Evolutionary conservation across 2,888 invertebrate genomes (phyloP).

Genomic region (Drosophila phalerata): DNA sequence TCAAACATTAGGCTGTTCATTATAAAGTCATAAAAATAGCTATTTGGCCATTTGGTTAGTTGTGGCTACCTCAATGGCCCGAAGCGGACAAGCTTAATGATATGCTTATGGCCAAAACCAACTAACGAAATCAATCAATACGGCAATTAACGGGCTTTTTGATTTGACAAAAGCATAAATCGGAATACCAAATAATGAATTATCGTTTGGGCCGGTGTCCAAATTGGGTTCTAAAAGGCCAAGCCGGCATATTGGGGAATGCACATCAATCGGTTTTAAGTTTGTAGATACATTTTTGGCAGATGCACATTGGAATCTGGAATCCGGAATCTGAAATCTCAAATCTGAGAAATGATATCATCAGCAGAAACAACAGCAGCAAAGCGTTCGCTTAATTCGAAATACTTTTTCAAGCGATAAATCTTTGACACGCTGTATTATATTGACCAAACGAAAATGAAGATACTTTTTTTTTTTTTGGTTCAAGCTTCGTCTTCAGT

Average conservation of each 20-base stretch:
- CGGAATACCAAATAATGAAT: conserved; percentile 44
- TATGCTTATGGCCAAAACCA: conserved; percentile 46
- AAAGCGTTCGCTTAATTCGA: conserved; percentile 53
- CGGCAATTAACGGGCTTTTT: conserved; percentile 61
- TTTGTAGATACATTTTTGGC: conserved; percentile 15
- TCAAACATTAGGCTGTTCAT: conserved; percentile 49
- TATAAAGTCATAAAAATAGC: conserved; percentile 52
- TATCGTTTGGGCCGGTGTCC: conserved; percentile 27
- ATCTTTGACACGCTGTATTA: conserved; percentile 60
- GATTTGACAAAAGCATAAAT: conserved; percentile 52
- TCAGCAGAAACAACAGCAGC: conserved; percentile 26
- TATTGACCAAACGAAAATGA: conserved; percentile 40
- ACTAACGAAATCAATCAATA: conserved; percentile 65
- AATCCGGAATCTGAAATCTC: conserved; percentile 11
- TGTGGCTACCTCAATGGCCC: conserved; percentile 34
- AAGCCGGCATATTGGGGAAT: conserved; percentile 14
- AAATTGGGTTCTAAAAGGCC: conserved; percentile 22
- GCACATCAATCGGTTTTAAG: conserved; percentile 24
- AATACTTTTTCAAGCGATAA: conserved; percentile 68
- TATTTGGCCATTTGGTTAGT: conserved; percentile 15
- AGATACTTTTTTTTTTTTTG: conserved; percentile 52
- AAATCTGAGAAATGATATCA: conserved; percentile 61
- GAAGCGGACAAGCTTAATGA: conserved; percentile 44
- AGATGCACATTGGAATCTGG: conserved; percentile 23
- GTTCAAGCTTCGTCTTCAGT: conserved; percentile 25